Conservation (phyloP, 1,140 invertebrate species). For the Tetragnatha versicolor region DNA sequence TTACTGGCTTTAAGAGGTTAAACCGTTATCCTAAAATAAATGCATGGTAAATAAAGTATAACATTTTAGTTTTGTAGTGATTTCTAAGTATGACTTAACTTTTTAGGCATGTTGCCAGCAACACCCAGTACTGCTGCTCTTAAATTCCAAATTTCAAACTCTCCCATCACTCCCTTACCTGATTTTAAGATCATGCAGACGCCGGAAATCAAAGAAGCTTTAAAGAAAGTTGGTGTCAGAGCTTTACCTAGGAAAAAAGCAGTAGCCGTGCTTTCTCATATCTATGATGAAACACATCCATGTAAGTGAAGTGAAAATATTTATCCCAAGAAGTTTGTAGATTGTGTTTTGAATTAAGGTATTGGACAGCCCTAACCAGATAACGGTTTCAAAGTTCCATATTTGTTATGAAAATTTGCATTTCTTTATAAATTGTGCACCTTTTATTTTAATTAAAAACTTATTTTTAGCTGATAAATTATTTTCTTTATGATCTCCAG, state of each 20-base stretch:
- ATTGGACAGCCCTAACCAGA: too few relatives aligned
- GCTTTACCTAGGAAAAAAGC: slow-evolving; percentile 58
- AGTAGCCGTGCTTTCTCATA: slow-evolving; percentile 56
- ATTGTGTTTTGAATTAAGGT: too few relatives aligned
- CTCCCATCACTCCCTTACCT: slow-evolving; percentile 54
- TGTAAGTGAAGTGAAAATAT: slow-evolving; percentile 41
- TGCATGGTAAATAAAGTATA: too few relatives aligned
- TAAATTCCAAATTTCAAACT: slow-evolving; percentile 34
- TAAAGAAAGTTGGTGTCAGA: slow-evolving; percentile 58
- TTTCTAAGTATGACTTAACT: background rate
- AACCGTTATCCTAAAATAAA: too few relatives aligned
- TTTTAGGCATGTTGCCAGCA: background rate
- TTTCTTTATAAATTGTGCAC: background rate
- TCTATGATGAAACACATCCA: slow-evolving; percentile 59
- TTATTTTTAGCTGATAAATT: background rate
- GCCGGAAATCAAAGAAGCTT: slow-evolving; percentile 56
- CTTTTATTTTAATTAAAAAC: background rate
- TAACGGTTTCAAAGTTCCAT: too few relatives aligned
- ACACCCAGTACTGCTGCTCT: background rate
- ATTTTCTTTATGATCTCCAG: background rate
- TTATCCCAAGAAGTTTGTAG: too few relatives aligned
- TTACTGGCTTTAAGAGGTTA: too few relatives aligned
- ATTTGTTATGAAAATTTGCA: too few relatives aligned
- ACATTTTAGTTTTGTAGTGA: too few relatives aligned
- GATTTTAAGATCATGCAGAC: slow-evolving; percentile 57